phyloP scores from a whole-genome alignment of 2,797 vertebrate genomes.

The Neosilurus hyrtlii region DNA sequence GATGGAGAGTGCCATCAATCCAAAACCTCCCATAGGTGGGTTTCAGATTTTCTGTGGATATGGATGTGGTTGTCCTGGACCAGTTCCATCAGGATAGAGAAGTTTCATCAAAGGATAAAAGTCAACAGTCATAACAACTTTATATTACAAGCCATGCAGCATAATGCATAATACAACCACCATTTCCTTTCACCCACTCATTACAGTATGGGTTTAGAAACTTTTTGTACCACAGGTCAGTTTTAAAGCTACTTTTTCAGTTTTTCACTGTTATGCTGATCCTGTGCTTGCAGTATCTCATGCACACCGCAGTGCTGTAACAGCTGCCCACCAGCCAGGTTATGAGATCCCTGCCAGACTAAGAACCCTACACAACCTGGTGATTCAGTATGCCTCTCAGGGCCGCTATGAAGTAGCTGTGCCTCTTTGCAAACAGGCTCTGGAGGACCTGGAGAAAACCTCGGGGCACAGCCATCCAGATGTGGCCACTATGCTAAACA shows the following conservation, averaged over 20 bases:
- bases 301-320: constrained; percentile 67
- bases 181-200: background rate
- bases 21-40: background rate
- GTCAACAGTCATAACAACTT: background rate
- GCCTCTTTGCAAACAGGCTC: constrained; percentile 86
- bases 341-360: constrained; percentile 88
- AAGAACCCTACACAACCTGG: constrained; percentile 85
- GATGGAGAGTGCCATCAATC: background rate
- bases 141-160: background rate
- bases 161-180: background rate
- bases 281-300: constrained; percentile 64
- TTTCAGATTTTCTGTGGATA: background rate
- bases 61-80: background rate
- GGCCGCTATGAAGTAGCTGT: constrained; percentile 88
- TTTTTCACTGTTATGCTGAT: constrained; percentile 5
- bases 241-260: background rate
- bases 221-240: background rate
- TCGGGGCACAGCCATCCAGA: constrained; percentile 87
- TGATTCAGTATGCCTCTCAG: constrained; percentile 88
- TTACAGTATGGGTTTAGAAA: background rate
- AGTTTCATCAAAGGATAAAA: background rate
- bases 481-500: constrained; percentile 90
- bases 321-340: constrained; percentile 80
- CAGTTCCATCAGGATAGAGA: background rate
- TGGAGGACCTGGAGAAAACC: constrained; percentile 88